phyloP scores from a whole-genome alignment of 2,113 vertebrate species.

The Tonatia bakeri region DNA sequence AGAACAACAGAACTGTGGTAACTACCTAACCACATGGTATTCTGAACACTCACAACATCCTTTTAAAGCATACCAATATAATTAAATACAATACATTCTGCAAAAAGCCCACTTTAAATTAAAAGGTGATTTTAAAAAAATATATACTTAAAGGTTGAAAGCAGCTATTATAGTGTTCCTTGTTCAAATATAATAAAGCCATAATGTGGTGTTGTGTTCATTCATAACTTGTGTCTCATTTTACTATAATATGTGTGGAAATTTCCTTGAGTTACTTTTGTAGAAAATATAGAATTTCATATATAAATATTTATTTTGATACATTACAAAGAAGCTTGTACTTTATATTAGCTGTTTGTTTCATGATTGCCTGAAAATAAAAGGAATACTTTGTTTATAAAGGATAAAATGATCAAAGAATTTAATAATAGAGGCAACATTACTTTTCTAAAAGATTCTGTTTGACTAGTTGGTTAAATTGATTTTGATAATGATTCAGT shows the following conservation, averaged over 20 bases:
- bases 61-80: constrained; percentile 6
- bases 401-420: neutral
- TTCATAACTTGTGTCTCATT: neutral
- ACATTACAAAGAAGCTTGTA: neutral
- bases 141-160: neutral
- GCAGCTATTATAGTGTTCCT: neutral
- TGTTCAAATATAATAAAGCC: neutral
- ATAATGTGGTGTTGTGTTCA: neutral
- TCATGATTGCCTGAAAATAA: neutral
- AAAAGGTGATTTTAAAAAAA: neutral
- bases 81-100: constrained; percentile 12
- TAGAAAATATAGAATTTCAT: neutral
- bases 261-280: neutral
- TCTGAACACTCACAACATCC: constrained; percentile 41
- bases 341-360: constrained; percentile 25
- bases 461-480: constrained; percentile 40
- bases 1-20: constrained; percentile 46
- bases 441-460: neutral
- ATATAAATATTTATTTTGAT: constrained; percentile 7
- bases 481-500: constrained; percentile 28
- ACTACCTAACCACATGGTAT: constrained; percentile 36
- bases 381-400: neutral
- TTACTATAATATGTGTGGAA: neutral
- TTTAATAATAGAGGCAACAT: neutral
- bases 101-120: neutral